Evolutionary conservation across 2,888 invertebrate genomes (phyloP).

Genomic region (Zelleria hepariella): DNA sequence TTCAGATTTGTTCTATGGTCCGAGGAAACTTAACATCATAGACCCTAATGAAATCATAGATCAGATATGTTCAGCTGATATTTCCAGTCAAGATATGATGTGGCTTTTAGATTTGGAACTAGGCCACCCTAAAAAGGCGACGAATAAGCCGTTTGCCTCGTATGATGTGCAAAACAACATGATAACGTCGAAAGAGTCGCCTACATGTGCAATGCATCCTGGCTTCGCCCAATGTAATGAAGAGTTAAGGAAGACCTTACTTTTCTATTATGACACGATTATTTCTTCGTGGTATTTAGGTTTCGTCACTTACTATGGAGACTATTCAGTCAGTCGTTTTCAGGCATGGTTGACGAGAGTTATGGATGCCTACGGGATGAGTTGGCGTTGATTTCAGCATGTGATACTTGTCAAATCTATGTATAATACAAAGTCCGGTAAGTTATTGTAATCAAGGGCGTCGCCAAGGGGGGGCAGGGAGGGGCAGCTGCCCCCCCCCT

Average conservation of each 20-base stretch:
- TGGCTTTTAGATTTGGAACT: slow-evolving; percentile 54
- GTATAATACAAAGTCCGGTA: too few species aligned
- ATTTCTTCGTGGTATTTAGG: slow-evolving; percentile 46
- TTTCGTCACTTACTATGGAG: slow-evolving; percentile 28
- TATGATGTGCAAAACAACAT: slow-evolving; percentile 44
- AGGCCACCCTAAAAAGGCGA: slow-evolving; percentile 33
- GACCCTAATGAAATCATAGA: slow-evolving; percentile 50
- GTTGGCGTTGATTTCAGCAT: slow-evolving; percentile 33
- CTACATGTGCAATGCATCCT: slow-evolving; percentile 43
- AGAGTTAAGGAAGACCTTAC: slow-evolving; percentile 32
- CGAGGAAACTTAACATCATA: slow-evolving; percentile 28
- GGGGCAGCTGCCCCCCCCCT: too few species aligned
- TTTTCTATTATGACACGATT: slow-evolving; percentile 45
- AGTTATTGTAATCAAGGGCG: too few species aligned
- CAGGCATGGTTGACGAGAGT: slow-evolving; percentile 42
- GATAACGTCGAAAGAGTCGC: slow-evolving; percentile 40
- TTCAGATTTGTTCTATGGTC: slow-evolving; percentile 37
- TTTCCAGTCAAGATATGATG: neutral
- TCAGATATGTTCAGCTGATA: slow-evolving; percentile 28
- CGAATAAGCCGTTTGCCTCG: slow-evolving; percentile 33
- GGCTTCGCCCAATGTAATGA: slow-evolving; percentile 40
- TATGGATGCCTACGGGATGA: slow-evolving; percentile 46
- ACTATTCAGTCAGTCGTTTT: slow-evolving; percentile 45
- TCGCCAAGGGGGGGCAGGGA: too few species aligned
- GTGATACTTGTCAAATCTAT: too few species aligned